Conservation (phyloP, 2,888 invertebrate genomes). For the Morpho achilles region DNA sequence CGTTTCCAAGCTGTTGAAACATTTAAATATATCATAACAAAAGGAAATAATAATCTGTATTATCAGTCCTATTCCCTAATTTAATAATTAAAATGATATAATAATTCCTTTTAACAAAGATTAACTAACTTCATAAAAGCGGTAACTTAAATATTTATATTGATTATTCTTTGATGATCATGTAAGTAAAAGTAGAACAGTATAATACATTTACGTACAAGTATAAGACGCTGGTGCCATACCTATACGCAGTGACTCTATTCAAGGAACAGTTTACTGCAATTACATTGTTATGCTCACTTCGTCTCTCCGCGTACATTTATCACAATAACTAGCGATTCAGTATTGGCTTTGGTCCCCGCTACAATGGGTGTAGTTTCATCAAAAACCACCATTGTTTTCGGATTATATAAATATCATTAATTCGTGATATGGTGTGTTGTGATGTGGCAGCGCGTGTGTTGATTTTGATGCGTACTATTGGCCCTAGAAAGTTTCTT, state of each 20-base stretch:
- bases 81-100: too few relatives aligned
- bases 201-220: conserved; percentile 7
- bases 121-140: too few relatives aligned
- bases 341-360: conserved; percentile 66
- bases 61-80: too few relatives aligned
- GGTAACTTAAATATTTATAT: too few relatives aligned
- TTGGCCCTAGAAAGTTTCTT: conserved; percentile 27
- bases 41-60: too few relatives aligned
- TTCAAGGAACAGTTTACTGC: conserved; percentile 74
- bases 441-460: conserved; percentile 31
- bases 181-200: neutral
- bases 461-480: conserved; percentile 23
- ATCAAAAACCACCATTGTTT: conserved; percentile 36
- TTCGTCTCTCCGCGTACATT: conserved; percentile 61
- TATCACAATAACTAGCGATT: conserved; percentile 60
- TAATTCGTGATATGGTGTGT: conserved; percentile 34
- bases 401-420: conserved; percentile 34
- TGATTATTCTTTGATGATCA: neutral
- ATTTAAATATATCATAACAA: too few relatives aligned
- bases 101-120: too few relatives aligned
- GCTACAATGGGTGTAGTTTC: conserved; percentile 62
- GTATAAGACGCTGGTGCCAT: conserved; percentile 25
- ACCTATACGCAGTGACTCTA: conserved; percentile 48
- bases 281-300: conserved; percentile 77
- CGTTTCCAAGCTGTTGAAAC: too few relatives aligned